Evolutionary conservation across 1,140 invertebrate species (phyloP), one percentile per base, ranked within the genome.

Genomic region (Andricus grossulariae): DNA sequence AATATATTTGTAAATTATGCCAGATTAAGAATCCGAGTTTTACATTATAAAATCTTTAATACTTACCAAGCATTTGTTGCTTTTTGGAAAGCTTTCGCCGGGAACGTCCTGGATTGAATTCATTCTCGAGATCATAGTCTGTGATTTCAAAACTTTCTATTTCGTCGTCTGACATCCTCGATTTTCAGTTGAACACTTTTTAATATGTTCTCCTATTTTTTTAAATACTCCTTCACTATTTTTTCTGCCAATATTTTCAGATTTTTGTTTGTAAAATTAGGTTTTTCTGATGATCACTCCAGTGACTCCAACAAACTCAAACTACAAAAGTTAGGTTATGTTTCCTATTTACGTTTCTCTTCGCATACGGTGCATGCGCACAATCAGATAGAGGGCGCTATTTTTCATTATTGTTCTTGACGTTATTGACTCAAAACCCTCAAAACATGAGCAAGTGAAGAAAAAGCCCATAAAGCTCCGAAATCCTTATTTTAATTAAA

Each of bases 71-170:
- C 90, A 97, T 98, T 91, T 97, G 96, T 86, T 98, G 96, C 82
- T 98, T 95, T 92, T 98, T 98, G 2, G 95, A 95, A 13, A 94
- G 91, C 79, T 94, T 93, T 80, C 94, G 93, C 8, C 93, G 90
- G 39, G 93, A 93, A 85, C 96, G 93, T 82, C 95, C 94, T 18
- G 95, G 94, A 84, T 97, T 97, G 85, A 98, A 98, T 91, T 98
- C 97, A 93, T 97, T 97, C 72, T 97, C 95, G 76, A 98, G 92
- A 92, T 99, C 98, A 88, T 97, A 96, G 87, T 99, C 97, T 0
- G 97, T 97, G 7, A 99, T 96, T 92, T 98, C 97, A 91, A 99
- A 99, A 55, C 94, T 94, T 90, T 98, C 97, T 77, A 97, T 94
- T 92, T 98, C 97, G 79, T 97, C 95, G 79, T 97, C 97, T 8